Evolutionary conservation across 2,797 vertebrate genomes (phyloP).

Genomic region (Rhynchotus rufescens): DNA sequence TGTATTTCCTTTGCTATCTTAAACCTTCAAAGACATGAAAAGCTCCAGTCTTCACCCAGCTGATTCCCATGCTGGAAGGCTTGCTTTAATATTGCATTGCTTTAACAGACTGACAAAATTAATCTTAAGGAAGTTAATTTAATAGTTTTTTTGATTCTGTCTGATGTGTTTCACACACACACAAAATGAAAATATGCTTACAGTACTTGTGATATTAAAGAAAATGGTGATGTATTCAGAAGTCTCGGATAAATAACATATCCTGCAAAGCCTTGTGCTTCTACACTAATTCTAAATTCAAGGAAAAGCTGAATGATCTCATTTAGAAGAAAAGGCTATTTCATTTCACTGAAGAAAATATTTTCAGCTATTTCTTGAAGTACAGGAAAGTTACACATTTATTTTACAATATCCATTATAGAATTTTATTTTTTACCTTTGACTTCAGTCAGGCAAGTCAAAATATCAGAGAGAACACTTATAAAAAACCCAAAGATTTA

Average conservation of each 20-base stretch:
- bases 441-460: neutral
- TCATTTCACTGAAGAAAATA: neutral
- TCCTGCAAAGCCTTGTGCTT: neutral
- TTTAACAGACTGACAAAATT: neutral
- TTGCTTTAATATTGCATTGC: neutral
- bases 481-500: neutral
- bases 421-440: neutral
- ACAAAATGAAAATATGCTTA: neutral
- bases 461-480: neutral
- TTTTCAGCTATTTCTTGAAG: neutral
- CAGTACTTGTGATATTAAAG: neutral
- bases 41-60: neutral
- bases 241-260: neutral
- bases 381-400: neutral
- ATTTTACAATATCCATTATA: neutral
- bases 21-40: neutral
- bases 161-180: neutral
- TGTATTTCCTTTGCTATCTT: neutral
- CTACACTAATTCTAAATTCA: neutral
- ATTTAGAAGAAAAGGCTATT: neutral
- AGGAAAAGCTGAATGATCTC: neutral
- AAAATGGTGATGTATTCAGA: neutral
- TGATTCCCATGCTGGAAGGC: neutral
- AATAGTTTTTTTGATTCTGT: neutral
- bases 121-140: neutral